A percentile compares a stretch with the other conserved stretches of the same genome.
Conservation (phyloP, 2,888 invertebrate genomes). For the Hofmannophila pseudospretella region DNA sequence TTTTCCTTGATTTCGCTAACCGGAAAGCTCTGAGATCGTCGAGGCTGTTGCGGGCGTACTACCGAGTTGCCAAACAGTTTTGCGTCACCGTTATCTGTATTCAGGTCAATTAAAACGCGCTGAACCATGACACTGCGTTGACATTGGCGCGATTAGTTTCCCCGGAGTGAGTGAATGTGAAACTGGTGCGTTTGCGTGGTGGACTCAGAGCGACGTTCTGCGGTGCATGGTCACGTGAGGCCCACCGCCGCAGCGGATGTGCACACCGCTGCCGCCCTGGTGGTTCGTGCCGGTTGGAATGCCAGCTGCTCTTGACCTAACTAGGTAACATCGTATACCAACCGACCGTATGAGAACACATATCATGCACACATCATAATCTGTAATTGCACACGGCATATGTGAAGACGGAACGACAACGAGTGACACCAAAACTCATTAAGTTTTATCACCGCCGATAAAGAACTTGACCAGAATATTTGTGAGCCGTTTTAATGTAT, state of each 20-base stretch:
- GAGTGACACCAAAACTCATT: conserved; percentile 7
- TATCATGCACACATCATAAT: neutral
- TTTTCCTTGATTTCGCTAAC: conserved; percentile 41
- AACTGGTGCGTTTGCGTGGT: conserved; percentile 32
- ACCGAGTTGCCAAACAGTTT: conserved; percentile 49
- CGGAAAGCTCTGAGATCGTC: conserved; percentile 39
- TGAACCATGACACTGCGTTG: conserved; percentile 67
- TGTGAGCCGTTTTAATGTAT: conserved; percentile 2
- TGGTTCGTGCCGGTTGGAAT: conserved; percentile 71
- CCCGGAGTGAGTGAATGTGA: conserved; percentile 58
- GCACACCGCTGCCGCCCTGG: conserved; percentile 64
- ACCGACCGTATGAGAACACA: neutral
- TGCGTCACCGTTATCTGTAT: conserved; percentile 59
- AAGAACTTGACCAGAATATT: conserved; percentile 8
- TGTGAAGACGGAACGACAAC: conserved; percentile 2
- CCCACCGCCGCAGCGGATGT: conserved; percentile 63
- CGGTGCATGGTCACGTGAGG: conserved; percentile 35
- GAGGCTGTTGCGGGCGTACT: conserved; percentile 36
- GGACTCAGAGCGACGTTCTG: conserved; percentile 17
- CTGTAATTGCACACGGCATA: neutral
- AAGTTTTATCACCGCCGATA: conserved; percentile 11
- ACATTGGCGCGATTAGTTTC: conserved; percentile 46
- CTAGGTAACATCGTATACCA: conserved; percentile 45
- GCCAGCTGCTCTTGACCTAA: conserved; percentile 76
- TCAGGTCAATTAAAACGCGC: conserved; percentile 52